Percentiles rank a stretch among this genome's conserved stretches.
These are phyloP conservation scores for Antheraea pernyi DNA, from an alignment of 1,140 invertebrate genomes.

Conservation along the genomic window DNA sequence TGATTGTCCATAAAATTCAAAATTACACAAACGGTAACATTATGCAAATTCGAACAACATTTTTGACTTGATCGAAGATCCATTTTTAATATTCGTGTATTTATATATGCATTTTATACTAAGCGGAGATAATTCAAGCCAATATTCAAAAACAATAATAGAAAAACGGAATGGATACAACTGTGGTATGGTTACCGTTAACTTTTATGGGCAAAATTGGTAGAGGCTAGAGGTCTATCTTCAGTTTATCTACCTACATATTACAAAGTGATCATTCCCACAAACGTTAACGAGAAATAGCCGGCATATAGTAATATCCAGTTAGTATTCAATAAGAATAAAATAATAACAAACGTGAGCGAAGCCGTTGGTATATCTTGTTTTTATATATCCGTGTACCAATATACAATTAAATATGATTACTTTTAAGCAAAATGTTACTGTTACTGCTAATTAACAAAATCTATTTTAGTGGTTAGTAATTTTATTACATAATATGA, in stretches of 20 bases:
- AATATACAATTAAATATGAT: too few species aligned
- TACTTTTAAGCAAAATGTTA: too few species aligned
- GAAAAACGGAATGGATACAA: conserved; percentile 11
- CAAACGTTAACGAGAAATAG: not conserved
- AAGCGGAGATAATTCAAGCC: not conserved
- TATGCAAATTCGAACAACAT: conserved; percentile 40
- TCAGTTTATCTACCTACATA: not conserved
- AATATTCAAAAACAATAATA: conserved; percentile 12
- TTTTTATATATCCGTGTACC: too few species aligned
- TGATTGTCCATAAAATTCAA: conserved; percentile 48
- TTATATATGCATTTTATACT: not conserved
- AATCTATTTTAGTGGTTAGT: too few species aligned
- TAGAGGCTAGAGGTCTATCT: conserved; percentile 1
- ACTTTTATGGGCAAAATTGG: conserved; percentile 13
- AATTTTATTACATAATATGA: too few species aligned
- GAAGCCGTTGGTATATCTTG: too few species aligned
- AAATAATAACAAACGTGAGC: not conserved
- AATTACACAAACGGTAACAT: conserved; percentile 45
- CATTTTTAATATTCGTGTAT: conserved; percentile 21
- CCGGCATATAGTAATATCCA: not conserved
- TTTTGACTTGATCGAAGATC: conserved; percentile 17
- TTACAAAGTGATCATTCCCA: not conserved
- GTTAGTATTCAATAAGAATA: not conserved
- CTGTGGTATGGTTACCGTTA: conserved; percentile 9
- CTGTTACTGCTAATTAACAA: too few species aligned